Evolutionary conservation across 1,140 invertebrate genomes (phyloP), one percentile per base, ranked within the genome.

Genomic region (Hypsibius dujardini): DNA sequence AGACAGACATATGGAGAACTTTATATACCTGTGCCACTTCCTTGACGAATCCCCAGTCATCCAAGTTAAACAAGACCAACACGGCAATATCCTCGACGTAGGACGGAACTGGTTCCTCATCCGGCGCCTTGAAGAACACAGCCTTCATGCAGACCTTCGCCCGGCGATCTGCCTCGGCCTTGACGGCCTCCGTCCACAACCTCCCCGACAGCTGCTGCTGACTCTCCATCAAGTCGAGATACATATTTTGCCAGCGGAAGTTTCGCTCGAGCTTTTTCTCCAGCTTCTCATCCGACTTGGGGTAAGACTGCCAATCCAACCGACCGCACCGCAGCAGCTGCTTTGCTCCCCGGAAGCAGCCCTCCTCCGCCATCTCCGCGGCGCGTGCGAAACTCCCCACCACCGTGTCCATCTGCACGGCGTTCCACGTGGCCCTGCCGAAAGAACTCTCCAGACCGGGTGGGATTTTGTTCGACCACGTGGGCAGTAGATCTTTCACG

Each of bases 91-190:
- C 42, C 62, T 14, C 3, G 3, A 67, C 62, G 42, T 67, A 67
- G 3, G 42, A 14, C 62, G 62, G 62, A 67, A 67, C 62, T 42
- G 62, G 62, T 42, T 67, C 62, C 3, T 67, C 62, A 42, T 67
- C 62, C 7, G 62, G 62, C 42, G 62, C 7, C 42, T 67, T 67
- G 7, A 67, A 14, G 12, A 67, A 3, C 62, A 42, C 7, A 12
- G 62, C 62, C 45, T 7, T 14, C 42, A 42, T 14, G 42, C 62
- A 67, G 62, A 14, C 42, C 62, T 14, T 67, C 12, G 62, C 62
- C 42, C 62, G 62, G 12, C 42, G 7, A 7, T 14, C 42, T 7
- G 62, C 62, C 45, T 67, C 62, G 7, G 42, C 7, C 7, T 42
- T 7, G 7, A 67, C 3, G 3, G 12, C 62, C 3, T 67, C 45